Evolutionary conservation across 2,113 vertebrate species (phyloP).

Genomic region (Phaetusa simplex): DNA sequence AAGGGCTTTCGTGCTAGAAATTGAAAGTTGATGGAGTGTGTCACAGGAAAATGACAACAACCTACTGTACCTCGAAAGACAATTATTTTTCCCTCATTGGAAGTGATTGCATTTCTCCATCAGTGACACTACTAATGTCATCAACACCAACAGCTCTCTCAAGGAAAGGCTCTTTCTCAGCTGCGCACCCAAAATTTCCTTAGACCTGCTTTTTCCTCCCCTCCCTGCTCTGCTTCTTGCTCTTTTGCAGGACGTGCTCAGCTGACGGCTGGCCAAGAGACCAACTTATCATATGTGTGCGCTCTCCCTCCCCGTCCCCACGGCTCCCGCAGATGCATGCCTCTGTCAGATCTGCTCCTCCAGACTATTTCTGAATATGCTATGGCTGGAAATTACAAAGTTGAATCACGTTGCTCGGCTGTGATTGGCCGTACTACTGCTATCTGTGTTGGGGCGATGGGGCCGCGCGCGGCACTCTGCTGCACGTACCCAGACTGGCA

Average conservation of each 20-base stretch:
- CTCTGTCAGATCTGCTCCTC: neutral
- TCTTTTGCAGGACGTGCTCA: neutral
- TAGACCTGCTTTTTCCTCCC: neutral
- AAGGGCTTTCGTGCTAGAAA: constrained; percentile 54
- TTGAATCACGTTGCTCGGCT: neutral
- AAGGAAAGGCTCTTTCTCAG: neutral
- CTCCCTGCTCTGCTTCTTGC: neutral
- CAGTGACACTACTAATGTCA: constrained; percentile 5
- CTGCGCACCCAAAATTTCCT: neutral
- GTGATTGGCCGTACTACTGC: neutral
- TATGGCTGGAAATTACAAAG: neutral
- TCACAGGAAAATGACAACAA: constrained; percentile 65
- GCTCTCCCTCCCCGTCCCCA: accelerated
- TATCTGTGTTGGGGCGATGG: accelerated
- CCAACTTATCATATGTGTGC: neutral
- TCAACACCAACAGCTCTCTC: constrained; percentile 24
- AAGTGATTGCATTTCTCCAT: constrained; percentile 67
- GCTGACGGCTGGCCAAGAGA: neutral
- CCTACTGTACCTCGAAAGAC: constrained; percentile 57
- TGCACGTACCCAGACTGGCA: neutral
- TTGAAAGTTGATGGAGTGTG: constrained; percentile 71
- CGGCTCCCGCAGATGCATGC: neutral
- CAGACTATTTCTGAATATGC: neutral
- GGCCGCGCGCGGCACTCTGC: accelerated
- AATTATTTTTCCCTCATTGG: constrained; percentile 69